Conservation (phyloP, 1,140 invertebrate species). For the Pinna nobilis region DNA sequence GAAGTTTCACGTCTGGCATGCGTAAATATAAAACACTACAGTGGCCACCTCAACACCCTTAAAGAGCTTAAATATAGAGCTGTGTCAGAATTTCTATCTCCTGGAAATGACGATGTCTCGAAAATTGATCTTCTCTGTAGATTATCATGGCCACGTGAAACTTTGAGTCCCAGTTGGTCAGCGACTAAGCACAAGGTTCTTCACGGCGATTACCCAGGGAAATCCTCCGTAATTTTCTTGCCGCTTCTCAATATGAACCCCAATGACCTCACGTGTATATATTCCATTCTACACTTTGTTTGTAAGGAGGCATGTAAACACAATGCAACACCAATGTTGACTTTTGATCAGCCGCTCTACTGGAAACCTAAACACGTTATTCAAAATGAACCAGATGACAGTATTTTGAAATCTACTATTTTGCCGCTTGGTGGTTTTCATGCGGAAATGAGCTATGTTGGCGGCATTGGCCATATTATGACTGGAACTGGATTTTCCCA, state of each 20-base stretch:
- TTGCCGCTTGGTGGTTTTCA: constrained; percentile 49
- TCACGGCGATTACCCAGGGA: constrained; percentile 44
- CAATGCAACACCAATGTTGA: constrained; percentile 44
- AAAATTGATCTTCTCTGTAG: constrained; percentile 34
- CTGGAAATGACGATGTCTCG: background rate
- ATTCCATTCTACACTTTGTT: constrained; percentile 55
- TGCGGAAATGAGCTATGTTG: constrained; percentile 53
- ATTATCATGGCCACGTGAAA: constrained; percentile 24
- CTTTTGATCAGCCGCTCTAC: constrained; percentile 61
- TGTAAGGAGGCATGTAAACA: constrained; percentile 32
- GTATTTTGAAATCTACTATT: constrained; percentile 27
- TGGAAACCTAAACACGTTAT: constrained; percentile 49
- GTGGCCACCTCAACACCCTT: background rate
- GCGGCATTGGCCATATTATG: constrained; percentile 50
- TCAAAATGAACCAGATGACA: constrained; percentile 8
- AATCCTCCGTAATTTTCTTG: constrained; percentile 44
- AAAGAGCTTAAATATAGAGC: background rate
- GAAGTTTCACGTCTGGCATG: constrained; percentile 19
- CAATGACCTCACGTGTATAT: constrained; percentile 53
- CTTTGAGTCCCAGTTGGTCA: constrained; percentile 12
- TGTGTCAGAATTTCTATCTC: background rate
- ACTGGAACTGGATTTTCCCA: constrained; percentile 42
- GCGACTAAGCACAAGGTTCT: constrained; percentile 40
- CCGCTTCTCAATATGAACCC: constrained; percentile 59
- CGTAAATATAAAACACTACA: constrained; percentile 28